These are phyloP conservation scores for Calonectris borealis DNA, from an alignment of 2,113 vertebrate species.

Conservation along the genomic window DNA sequence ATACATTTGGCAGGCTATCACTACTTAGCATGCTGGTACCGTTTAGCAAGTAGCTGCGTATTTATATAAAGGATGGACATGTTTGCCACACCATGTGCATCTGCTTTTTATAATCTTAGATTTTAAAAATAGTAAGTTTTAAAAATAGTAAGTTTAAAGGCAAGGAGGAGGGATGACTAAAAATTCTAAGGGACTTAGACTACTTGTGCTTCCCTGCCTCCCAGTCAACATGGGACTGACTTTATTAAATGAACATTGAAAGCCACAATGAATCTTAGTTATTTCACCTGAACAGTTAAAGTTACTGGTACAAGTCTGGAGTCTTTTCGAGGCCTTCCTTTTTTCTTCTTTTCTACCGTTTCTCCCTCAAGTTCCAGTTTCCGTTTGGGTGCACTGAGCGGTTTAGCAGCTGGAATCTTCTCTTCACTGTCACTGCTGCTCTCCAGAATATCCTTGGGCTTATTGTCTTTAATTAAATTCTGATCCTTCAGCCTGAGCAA, in stretches of 20 bases:
- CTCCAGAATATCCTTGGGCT: constrained; percentile 83
- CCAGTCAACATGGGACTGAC: neutral
- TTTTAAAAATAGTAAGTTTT: neutral
- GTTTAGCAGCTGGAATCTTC: constrained; percentile 83
- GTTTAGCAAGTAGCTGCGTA: neutral
- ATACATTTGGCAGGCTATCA: neutral
- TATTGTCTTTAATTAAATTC: constrained; percentile 80
- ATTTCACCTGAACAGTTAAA: constrained; percentile 84
- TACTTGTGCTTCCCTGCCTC: neutral
- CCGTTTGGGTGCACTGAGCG: constrained; percentile 83
- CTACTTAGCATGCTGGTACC: neutral
- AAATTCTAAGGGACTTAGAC: neutral
- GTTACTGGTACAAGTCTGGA: constrained; percentile 81
- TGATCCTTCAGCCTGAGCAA: constrained; percentile 82
- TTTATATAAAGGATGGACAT: neutral
- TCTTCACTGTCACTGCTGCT: constrained; percentile 97
- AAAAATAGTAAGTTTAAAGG: neutral
- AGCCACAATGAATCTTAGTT: neutral
- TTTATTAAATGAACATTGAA: neutral
- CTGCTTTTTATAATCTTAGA: neutral
- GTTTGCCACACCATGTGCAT: neutral
- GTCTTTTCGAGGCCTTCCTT: constrained; percentile 94
- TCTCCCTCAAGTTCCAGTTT: constrained; percentile 88
- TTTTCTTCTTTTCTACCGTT: constrained; percentile 94
- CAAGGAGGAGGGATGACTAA: neutral